These are phyloP conservation scores for Drosophila pseudotakahashii DNA, from an alignment of 2,888 invertebrate species.

Conservation along the genomic window DNA sequence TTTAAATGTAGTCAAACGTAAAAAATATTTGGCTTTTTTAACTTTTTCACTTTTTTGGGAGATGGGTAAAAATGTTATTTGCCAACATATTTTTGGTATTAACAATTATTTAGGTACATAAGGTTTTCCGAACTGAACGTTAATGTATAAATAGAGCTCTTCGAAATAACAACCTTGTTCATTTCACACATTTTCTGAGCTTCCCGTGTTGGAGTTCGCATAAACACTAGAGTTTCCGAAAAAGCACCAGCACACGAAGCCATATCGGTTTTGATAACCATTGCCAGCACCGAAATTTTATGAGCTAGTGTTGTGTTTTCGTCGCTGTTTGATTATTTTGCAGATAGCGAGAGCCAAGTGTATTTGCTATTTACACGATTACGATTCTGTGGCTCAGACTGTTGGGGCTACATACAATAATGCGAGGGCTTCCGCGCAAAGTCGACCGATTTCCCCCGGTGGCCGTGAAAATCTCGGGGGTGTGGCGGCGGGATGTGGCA, in stretches of 20 bases:
- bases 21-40: too few species aligned
- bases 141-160: too few species aligned
- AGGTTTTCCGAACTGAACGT: too few species aligned
- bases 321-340: conserved; percentile 58
- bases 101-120: neutral
- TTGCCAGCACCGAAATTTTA: conserved; percentile 64
- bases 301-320: conserved; percentile 52
- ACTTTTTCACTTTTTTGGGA: too few species aligned
- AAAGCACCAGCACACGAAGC: conserved; percentile 16
- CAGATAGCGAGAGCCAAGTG: conserved; percentile 54
- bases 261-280: conserved; percentile 46
- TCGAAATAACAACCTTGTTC: neutral
- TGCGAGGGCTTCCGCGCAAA: conserved; percentile 58
- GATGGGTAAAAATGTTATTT: too few species aligned
- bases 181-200: conserved; percentile 4
- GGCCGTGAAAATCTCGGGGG: conserved; percentile 63
- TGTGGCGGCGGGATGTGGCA: conserved; percentile 19
- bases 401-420: conserved; percentile 29
- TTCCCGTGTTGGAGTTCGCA: conserved; percentile 1
- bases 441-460: conserved; percentile 44
- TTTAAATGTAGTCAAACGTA: too few species aligned
- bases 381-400: conserved; percentile 31
- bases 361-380: conserved; percentile 57
- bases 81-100: neutral
- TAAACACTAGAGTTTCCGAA: conserved; percentile 11